Evolutionary conservation across 2,888 invertebrate species (phyloP).

Genomic region (Ganaspis brasiliensis): DNA sequence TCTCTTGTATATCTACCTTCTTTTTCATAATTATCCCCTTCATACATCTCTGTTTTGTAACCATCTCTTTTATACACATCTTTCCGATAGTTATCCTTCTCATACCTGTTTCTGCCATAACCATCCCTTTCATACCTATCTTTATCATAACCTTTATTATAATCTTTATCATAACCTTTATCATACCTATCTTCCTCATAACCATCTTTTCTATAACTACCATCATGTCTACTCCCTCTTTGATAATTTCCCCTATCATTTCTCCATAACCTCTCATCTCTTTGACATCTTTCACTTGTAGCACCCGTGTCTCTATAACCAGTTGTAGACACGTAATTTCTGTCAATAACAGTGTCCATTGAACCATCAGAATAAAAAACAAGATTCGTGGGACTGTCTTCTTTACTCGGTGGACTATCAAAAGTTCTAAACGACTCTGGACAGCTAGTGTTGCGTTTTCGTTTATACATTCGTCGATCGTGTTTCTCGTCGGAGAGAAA

Average conservation of each 20-base stretch:
- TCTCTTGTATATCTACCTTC: no score
- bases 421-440: conserved; percentile 66
- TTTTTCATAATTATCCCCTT: conserved; percentile 29
- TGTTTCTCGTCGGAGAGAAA: conserved; percentile 59
- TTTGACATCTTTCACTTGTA: no score
- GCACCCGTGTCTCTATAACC: no score
- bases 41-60: conserved; percentile 47
- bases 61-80: conserved; percentile 48
- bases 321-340: conserved; percentile 39
- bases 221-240: no score
- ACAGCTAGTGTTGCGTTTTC: conserved; percentile 74
- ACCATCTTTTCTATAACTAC: no score
- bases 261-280: no score
- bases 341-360: conserved; percentile 73
- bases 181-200: no score
- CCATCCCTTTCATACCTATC: no score
- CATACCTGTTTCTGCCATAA: no score
- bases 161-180: no score
- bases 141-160: no score
- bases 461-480: conserved; percentile 64
- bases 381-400: conserved; percentile 23
- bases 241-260: no score
- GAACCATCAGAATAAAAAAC: conserved; percentile 74
- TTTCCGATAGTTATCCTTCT: conserved; percentile 9
- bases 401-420: conserved; percentile 31